Evolutionary conservation across 2,888 invertebrate species (phyloP).

Genomic region (Drosophila cyrtoloma): DNA sequence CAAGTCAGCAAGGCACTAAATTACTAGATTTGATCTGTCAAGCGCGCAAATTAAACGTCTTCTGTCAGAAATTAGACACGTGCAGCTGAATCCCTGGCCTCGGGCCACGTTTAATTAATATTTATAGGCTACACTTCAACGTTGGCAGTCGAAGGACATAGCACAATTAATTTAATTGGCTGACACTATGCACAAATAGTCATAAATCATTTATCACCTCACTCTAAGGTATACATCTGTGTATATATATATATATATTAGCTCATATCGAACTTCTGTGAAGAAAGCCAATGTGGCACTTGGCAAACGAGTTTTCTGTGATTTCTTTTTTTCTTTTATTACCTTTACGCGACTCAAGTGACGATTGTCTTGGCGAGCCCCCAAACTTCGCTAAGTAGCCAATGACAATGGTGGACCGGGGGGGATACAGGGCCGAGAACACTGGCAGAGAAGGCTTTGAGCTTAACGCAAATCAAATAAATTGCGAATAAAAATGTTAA

Average conservation of each 20-base stretch:
- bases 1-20: not conserved
- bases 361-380: conserved; percentile 17
- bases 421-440: no score
- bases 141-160: conserved; percentile 2
- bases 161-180: conserved; percentile 60
- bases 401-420: conserved; percentile 1
- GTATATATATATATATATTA: not conserved
- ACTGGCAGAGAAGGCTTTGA: conserved; percentile 20
- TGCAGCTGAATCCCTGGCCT: not conserved
- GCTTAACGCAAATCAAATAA: conserved; percentile 66
- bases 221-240: conserved; percentile 1
- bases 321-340: conserved; percentile 51
- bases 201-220: conserved; percentile 63
- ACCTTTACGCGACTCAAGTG: conserved; percentile 56
- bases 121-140: conserved; percentile 18
- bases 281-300: conserved; percentile 28
- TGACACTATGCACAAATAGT: conserved; percentile 34
- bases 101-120: conserved; percentile 28
- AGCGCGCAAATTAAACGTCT: not conserved
- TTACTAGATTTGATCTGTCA: conserved; percentile 4
- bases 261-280: conserved; percentile 38
- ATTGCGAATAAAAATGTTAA: conserved; percentile 68
- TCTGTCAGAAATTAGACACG: conserved; percentile 1
- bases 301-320: conserved; percentile 28
- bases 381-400: conserved; percentile 42